Evolutionary conservation across 1,140 invertebrate species (phyloP), one percentile per base, ranked within the genome.

Genomic region (Drosophila arizonae): DNA sequence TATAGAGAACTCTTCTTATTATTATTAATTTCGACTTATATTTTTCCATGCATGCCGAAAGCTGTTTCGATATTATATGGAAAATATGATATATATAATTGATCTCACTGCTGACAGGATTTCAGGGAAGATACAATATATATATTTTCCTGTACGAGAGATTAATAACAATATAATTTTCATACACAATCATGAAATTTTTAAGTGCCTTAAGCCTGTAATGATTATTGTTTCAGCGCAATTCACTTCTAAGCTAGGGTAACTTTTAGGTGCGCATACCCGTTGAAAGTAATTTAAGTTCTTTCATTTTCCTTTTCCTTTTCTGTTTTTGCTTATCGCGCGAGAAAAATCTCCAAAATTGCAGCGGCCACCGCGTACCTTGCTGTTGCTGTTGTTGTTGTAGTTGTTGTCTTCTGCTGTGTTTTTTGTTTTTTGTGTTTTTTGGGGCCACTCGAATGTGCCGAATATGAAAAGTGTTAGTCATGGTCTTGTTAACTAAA

Each of bases 401-500:
- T 69, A 80, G 48, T 75, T 45, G 43, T 76, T 36, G 57, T 72
- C 6, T 36, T 36, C 9, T 33, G 0, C 8, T 6, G 6, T 58
- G 36, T 61, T 68, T 24, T 63, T 46, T 30, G 57, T 64, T 28
- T 71, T 60, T 51, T 43, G 17, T 68, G 33, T 24, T 73, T 62
- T 69, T 70, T 72, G 66, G 52, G 82, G 75, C 72, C 82, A 81
- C 78, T 86, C 81, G 56, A 76, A 76, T 60, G 57, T 48, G 30
- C 58, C 60, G 54, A 56, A 55, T 58, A 57, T 69, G 50, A 85
- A 88, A 88, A 88, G 84, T 88, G 84, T 88, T 89, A 84, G 84
- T 88, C 84, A 88, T 88, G 85, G 85, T 71, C 84, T 88, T 89
- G 84, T 88, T 88, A 88, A 89, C 85, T 88, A 88, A 87, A 87